Conservation (phyloP, 23 tunicate genomes). For the Oikopleura vanhoeffeni region DNA sequence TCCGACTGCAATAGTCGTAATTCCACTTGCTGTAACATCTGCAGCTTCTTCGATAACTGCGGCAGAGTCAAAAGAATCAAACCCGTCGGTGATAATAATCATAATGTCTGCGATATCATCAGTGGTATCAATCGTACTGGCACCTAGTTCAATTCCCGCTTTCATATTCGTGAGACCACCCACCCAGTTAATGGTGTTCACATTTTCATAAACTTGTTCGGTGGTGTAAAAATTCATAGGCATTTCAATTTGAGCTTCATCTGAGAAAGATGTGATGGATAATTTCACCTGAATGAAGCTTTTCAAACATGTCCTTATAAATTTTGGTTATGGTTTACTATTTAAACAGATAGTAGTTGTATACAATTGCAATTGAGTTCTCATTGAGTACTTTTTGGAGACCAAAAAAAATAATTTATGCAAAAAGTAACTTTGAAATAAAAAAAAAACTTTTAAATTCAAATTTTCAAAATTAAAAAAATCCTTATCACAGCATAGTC, state of each 20-base stretch:
- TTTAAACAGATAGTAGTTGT: no score
- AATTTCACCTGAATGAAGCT: not conserved
- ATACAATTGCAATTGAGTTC: no score
- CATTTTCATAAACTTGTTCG: not conserved
- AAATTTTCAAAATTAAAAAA: no score
- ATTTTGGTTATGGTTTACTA: no score
- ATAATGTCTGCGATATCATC: not conserved
- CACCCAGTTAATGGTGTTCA: not conserved
- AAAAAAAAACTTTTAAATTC: no score
- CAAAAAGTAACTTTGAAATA: no score
- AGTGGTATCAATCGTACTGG: not conserved
- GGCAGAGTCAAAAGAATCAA: not conserved
- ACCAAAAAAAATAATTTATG: no score
- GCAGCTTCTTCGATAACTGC: not conserved
- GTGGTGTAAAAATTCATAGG: not conserved
- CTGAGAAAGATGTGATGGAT: not conserved
- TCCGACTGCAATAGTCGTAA: not conserved
- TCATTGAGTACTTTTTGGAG: no score
- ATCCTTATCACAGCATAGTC: no score
- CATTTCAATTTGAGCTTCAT: not conserved
- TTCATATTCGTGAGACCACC: not conserved
- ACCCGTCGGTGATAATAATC: not conserved
- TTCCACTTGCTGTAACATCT: not conserved
- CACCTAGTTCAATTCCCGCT: not conserved
- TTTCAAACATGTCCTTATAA: no score